A percentile compares a stretch with the other conserved stretches of the same genome.
These are phyloP conservation scores for Coturnix japonica DNA, from an alignment of 2,113 vertebrate genomes.

Conservation along the genomic window DNA sequence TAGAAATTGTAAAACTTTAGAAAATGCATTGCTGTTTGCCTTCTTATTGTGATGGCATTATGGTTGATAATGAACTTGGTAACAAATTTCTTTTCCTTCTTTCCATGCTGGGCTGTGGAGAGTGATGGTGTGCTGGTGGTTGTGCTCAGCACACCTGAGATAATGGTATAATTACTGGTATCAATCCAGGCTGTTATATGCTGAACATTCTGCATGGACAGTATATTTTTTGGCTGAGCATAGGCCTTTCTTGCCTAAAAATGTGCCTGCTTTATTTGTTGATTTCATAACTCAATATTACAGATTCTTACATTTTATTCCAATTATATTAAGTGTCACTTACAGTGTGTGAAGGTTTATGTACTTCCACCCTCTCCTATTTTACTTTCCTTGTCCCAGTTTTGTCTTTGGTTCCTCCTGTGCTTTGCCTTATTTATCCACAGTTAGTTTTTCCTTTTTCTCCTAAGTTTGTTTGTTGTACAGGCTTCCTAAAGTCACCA, in stretches of 20 bases:
- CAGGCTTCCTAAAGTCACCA: neutral
- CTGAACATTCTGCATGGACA: neutral
- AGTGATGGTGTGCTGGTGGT: neutral
- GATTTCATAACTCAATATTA: neutral
- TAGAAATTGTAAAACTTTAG: neutral
- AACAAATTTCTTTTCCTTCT: neutral
- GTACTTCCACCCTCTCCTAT: neutral
- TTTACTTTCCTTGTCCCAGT: neutral
- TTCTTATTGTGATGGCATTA: neutral
- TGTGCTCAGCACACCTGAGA: neutral
- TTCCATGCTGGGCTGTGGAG: neutral
- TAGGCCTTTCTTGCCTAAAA: neutral
- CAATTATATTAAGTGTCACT: neutral
- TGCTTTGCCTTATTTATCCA: neutral
- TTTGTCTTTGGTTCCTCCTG: neutral
- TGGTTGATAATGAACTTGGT: neutral
- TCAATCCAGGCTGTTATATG: neutral
- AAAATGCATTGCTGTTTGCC: neutral
- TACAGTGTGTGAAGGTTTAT: neutral
- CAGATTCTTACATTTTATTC: neutral
- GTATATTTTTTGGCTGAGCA: neutral
- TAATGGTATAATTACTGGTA: neutral
- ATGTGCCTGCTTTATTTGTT: neutral
- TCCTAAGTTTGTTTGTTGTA: neutral
- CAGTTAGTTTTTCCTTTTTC: neutral